Evolutionary conservation across 2,888 invertebrate genomes (phyloP).

Genomic region (Hyalella azteca): DNA sequence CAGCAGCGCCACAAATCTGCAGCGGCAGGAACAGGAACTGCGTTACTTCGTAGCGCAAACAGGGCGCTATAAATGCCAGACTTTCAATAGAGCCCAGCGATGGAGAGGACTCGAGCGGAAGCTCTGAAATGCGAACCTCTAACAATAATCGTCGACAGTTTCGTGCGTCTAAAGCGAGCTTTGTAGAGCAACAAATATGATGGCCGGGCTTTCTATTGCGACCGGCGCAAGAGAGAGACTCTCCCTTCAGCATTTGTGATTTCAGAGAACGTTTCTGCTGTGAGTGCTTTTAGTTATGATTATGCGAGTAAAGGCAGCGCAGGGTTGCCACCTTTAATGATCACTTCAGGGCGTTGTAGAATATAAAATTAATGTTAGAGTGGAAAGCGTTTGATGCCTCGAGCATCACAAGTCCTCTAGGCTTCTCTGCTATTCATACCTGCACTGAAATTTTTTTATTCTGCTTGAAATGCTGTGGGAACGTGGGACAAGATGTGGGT

Average conservation of each 20-base stretch:
- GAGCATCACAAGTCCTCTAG: not conserved
- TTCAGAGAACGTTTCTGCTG: not conserved
- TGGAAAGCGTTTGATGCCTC: not conserved
- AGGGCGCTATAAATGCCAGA: not conserved
- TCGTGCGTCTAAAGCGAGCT: not conserved
- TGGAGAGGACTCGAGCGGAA: conserved; percentile 21
- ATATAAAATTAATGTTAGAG: not conserved
- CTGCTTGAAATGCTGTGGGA: too few relatives aligned
- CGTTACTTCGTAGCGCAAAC: not conserved
- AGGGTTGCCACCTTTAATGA: not conserved
- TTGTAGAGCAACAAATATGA: not conserved
- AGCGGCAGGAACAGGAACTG: not conserved
- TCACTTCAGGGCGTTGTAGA: not conserved
- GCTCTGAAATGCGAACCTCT: conserved; percentile 4
- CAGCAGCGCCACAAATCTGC: conserved; percentile 12
- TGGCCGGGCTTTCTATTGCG: not conserved
- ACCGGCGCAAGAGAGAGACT: not conserved
- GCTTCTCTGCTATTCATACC: not conserved
- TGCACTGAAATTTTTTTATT: too few relatives aligned
- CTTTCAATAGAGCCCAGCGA: conserved; percentile 18
- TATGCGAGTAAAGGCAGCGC: not conserved
- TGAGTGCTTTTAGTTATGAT: not conserved
- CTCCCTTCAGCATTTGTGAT: not conserved
- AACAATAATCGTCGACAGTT: conserved; percentile 21
- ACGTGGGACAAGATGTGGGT: not conserved